These are phyloP conservation scores for Bradynema listronoti DNA, from an alignment of 1,140 invertebrate genomes.

Conservation along the genomic window DNA sequence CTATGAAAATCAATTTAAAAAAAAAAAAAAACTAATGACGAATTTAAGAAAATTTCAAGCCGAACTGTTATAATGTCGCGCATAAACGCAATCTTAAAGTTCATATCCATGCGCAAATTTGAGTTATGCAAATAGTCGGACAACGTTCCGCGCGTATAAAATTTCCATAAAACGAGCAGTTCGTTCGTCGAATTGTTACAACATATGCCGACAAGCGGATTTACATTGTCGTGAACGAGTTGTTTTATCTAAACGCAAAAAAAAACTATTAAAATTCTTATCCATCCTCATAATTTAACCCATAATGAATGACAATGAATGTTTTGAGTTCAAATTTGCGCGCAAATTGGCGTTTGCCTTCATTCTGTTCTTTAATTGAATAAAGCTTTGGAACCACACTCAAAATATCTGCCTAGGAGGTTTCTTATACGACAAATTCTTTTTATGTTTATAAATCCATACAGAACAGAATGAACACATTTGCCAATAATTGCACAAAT, in stretches of 20 bases:
- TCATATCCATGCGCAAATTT: conserved; percentile 18
- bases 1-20: conserved; percentile 5
- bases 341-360: too few species aligned
- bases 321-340: too few species aligned
- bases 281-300: too few species aligned
- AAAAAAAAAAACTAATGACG: neutral
- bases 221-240: conserved; percentile 21
- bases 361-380: too few species aligned
- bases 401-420: too few species aligned
- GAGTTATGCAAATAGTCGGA: conserved; percentile 19
- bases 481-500: too few species aligned
- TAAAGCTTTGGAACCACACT: too few species aligned
- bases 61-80: conserved; percentile 24
- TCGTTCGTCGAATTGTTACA: conserved; percentile 20
- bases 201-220: conserved; percentile 14
- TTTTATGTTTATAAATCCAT: too few species aligned
- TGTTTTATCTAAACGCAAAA: conserved; percentile 13
- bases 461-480: too few species aligned
- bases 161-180: conserved; percentile 17
- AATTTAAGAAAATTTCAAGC: neutral
- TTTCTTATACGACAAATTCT: too few species aligned
- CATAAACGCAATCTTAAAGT: conserved; percentile 20
- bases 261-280: conserved; percentile 1
- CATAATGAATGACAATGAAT: too few species aligned
- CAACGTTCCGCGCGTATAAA: conserved; percentile 11